Percentiles rank a stretch among this genome's conserved stretches.
These are phyloP conservation scores for Recurvirostra avosetta DNA, from an alignment of 2,113 vertebrate species.

Conservation along the genomic window DNA sequence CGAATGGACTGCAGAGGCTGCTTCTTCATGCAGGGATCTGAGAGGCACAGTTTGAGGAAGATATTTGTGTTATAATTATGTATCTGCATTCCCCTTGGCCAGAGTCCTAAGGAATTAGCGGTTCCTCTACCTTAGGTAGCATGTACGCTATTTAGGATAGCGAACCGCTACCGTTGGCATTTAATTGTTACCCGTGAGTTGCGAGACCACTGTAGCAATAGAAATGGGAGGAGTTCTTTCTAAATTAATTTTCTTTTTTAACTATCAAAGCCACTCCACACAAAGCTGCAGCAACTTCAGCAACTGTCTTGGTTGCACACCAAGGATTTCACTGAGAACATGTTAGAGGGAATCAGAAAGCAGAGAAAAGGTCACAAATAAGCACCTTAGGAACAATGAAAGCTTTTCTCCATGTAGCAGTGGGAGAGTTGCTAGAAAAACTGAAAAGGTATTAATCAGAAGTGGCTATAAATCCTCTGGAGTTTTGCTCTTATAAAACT, in stretches of 20 bases:
- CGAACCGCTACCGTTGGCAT: not conserved
- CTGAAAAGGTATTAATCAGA: constrained; percentile 87
- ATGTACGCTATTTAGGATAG: not conserved
- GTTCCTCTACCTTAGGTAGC: not conserved
- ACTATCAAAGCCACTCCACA: constrained; percentile 58
- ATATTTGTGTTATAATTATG: not conserved
- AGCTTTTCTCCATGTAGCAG: constrained; percentile 82
- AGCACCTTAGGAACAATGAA: constrained; percentile 83
- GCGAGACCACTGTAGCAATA: constrained; percentile 24
- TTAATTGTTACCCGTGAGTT: not conserved
- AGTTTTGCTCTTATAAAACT: constrained; percentile 88
- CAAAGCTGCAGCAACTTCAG: constrained; percentile 71
- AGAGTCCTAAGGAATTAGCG: not conserved
- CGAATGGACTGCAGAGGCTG: accelerated
- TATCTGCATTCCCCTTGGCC: not conserved
- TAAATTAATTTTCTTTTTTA: constrained; percentile 62
- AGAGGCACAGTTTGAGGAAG: not conserved
- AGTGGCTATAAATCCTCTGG: constrained; percentile 88
- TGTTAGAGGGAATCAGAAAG: constrained; percentile 78
- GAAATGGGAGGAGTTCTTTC: constrained; percentile 42
- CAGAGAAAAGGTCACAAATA: constrained; percentile 83
- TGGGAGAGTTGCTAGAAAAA: constrained; percentile 81
- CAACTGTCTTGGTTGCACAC: constrained; percentile 78
- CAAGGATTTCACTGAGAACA: constrained; percentile 76
- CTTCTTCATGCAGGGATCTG: not conserved